These are phyloP conservation scores for Crematogaster levior DNA, from an alignment of 2,888 invertebrate genomes.

Conservation along the genomic window DNA sequence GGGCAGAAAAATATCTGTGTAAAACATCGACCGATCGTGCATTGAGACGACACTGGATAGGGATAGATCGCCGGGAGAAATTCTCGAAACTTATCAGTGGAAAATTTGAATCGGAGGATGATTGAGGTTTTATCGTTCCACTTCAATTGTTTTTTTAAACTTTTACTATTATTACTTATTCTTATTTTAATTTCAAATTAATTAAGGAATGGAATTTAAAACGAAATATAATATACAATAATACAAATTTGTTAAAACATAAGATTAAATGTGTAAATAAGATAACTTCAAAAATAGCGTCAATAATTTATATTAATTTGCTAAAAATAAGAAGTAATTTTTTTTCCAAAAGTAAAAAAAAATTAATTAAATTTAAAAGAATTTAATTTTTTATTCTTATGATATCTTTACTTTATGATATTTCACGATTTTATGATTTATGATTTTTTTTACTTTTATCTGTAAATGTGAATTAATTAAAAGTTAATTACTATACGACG, in stretches of 20 bases:
- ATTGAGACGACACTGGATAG: not conserved
- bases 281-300: not conserved
- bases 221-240: not conserved
- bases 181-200: not conserved
- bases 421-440: no score
- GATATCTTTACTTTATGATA: not conserved
- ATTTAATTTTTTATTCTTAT: not conserved
- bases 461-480: not conserved
- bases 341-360: not conserved
- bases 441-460: not conserved
- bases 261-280: not conserved
- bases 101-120: conserved; percentile 13
- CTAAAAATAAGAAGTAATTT: not conserved
- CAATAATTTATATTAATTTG: not conserved
- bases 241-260: not conserved
- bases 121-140: not conserved
- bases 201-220: not conserved
- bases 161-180: not conserved
- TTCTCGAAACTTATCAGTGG: conserved; percentile 37
- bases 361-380: no score
- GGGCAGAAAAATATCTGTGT: conserved; percentile 55
- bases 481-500: no score
- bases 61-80: conserved; percentile 16
- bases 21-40: conserved; percentile 46
- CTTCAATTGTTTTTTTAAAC: not conserved